A percentile compares a stretch with the other conserved stretches of the same genome.
Conservation (phyloP, 2,113 vertebrate genomes). For the Solenodon paradoxus region DNA sequence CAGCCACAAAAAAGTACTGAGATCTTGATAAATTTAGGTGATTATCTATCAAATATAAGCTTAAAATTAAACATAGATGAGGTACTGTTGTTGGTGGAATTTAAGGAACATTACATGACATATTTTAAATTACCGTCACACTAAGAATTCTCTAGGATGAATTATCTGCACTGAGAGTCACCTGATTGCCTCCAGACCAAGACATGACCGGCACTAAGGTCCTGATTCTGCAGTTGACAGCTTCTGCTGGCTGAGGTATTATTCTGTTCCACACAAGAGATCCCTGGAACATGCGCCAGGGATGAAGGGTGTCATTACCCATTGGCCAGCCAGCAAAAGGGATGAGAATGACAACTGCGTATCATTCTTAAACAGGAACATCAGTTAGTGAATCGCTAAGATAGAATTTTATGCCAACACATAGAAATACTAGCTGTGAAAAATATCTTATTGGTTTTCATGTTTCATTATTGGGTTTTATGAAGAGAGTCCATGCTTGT, state of each 20-base stretch:
- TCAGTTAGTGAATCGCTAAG: neutral
- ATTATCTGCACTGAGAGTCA: neutral
- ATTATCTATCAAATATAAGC: neutral
- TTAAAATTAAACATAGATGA: neutral
- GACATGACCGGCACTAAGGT: neutral
- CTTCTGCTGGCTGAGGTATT: neutral
- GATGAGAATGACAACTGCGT: neutral
- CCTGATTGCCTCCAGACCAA: neutral
- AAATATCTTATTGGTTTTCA: neutral
- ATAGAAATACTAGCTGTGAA: neutral
- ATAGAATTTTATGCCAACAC: neutral
- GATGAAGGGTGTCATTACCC: neutral
- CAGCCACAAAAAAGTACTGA: neutral
- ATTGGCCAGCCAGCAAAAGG: neutral
- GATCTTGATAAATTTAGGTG: neutral
- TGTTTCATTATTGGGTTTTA: too few relatives aligned
- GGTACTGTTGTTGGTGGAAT: neutral
- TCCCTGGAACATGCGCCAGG: too few relatives aligned
- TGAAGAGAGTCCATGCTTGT: neutral
- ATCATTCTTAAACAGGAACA: neutral
- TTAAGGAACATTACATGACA: neutral
- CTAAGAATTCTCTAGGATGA: neutral
- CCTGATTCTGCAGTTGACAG: neutral
- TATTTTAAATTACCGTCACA: neutral
- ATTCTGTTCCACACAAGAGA: neutral